These are phyloP conservation scores for Heliconius hortense DNA, from an alignment of 2,888 invertebrate species.

Conservation along the genomic window DNA sequence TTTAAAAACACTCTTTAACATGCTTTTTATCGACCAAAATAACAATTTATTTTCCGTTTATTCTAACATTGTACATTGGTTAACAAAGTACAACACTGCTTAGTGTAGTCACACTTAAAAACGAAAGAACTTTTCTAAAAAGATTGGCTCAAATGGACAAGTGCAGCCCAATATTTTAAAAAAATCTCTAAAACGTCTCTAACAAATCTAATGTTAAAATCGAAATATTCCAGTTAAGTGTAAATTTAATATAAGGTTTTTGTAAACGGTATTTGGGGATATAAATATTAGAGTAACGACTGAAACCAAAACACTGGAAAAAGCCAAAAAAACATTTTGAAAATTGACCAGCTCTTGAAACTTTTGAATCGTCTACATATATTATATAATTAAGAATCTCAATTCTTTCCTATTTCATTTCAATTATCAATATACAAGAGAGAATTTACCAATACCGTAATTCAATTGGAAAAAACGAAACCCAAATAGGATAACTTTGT, in stretches of 20 bases:
- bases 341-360: neutral
- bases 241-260: conserved; percentile 52
- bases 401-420: neutral
- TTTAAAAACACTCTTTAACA: neutral
- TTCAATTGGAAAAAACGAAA: too few species aligned
- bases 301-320: neutral
- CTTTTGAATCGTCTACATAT: neutral
- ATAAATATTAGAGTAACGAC: conserved; percentile 42
- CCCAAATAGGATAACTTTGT: neutral
- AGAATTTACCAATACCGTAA: too few species aligned
- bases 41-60: too few species aligned
- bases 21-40: neutral
- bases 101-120: neutral
- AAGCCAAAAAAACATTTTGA: neutral
- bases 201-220: conserved; percentile 34
- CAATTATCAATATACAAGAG: neutral
- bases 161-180: too few species aligned
- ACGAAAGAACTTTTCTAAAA: neutral
- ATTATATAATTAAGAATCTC: neutral
- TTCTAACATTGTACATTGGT: neutral
- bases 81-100: neutral
- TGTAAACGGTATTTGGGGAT: conserved; percentile 58
- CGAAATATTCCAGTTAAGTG: conserved; percentile 56
- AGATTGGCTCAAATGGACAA: neutral
- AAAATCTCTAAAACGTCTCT: neutral